Base-by-base conservation (phyloP, 1,140 invertebrate species). In the Ganaspis sp. region DNA sequence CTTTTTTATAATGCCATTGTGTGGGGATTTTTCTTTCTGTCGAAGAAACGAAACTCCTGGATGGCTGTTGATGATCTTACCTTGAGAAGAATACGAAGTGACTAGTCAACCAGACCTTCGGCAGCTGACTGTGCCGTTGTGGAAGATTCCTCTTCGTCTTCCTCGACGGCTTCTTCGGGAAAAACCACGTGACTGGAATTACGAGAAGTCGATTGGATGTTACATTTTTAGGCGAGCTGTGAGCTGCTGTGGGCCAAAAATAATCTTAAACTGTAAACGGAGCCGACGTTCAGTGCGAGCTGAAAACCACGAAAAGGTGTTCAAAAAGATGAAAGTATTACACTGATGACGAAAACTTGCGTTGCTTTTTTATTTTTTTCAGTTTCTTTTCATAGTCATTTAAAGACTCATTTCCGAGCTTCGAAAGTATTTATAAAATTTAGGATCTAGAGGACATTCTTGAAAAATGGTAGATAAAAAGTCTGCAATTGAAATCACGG, bases 81-180 rank as follows among this genome's bases (percentile, higher is more conserved):
- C 89, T 89, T 89, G 81, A 85, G 86, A 85, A 81, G 82, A 85
- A 84, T 72, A 72, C 73, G 81, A 84, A 84, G 84, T 91, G 92
- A 93, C 92, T 91, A 92, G 91, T 90, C 90, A 91, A 92, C 90
- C 87, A 88, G 90, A 90, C 88, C 81, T 88, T 89, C 88, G 83
- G 89, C 86, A 92, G 92, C 90, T 92, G 91, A 93, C 92, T 93
- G 92, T 92, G 83, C 75, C 73, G 76, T 76, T 64, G 83, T 82
- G 79, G 74, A 80, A 75, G 81, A 81, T 79, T 84, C 74, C 72
- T 81, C 77, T 77, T 78, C 84, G 78, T 83, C 79, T 78, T 71
- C 75, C 77, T 49, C 54, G 75, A 73, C 40, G 58, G 23, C 58
- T 64, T 29, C 40, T 72, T 73, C 72, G 64, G 49, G 70, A 74